Percentiles rank a stretch among this genome's conserved stretches.
Conservation (phyloP, 1,140 invertebrate species). For the Cydia pomonella region DNA sequence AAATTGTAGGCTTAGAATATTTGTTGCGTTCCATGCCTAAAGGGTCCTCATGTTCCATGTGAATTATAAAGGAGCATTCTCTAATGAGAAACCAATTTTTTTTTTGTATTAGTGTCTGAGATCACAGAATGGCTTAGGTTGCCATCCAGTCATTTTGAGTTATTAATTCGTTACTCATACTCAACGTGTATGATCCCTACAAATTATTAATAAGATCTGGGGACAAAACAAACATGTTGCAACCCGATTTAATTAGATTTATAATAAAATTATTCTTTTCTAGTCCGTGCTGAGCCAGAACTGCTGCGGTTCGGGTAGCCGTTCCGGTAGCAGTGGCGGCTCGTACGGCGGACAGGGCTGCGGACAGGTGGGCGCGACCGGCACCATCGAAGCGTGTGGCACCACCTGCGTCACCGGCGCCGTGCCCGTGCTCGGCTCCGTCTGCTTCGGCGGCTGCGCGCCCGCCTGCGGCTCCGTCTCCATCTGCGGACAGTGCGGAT, state of each 20-base stretch:
- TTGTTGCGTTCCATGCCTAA: too few species aligned
- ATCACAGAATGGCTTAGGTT: too few species aligned
- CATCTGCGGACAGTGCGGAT: constrained; percentile 49
- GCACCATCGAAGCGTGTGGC: constrained; percentile 51
- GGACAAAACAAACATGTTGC: too few species aligned
- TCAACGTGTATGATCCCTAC: too few species aligned
- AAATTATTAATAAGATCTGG: background rate
- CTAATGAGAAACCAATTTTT: too few species aligned
- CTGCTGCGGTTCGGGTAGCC: background rate
- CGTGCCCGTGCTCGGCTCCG: constrained; percentile 52
- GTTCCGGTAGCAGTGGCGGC: constrained; percentile 27
- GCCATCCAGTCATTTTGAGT: too few species aligned
- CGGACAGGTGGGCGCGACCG: constrained; percentile 49
- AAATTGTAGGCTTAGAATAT: too few species aligned
- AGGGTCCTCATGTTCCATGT: too few species aligned
- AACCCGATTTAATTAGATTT: too few species aligned
- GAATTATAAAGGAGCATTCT: too few species aligned
- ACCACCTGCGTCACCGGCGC: constrained; percentile 48
- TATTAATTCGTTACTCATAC: too few species aligned
- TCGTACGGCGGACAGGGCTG: constrained; percentile 51
- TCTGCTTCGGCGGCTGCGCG: constrained; percentile 48
- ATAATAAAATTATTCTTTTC: background rate
- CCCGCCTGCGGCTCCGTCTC: constrained; percentile 54
- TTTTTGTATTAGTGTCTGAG: too few species aligned
- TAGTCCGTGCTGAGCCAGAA: constrained; percentile 10